Base-by-base conservation (phyloP, 2,797 vertebrate genomes). In the Pteronotus mesoamericanus region DNA sequence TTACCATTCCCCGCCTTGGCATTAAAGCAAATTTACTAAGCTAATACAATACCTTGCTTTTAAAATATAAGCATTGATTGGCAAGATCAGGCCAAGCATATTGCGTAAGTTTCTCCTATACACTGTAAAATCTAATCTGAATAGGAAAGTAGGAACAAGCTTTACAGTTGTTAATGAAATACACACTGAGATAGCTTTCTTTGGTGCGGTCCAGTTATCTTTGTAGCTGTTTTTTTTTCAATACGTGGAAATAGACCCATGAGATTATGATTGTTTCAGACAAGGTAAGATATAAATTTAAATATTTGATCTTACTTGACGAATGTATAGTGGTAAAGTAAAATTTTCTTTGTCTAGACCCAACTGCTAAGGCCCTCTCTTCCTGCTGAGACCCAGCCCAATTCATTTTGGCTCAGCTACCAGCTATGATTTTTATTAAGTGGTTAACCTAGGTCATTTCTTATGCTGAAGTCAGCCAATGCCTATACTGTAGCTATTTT, bases 41-140 rank as follows among this genome's bases (percentile, higher is more conserved):
- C 69, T 88, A 97, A 86, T 55, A 64, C 51, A 80, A 55, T 37
- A 77, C 57, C 42, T 92, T 87, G 15, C 85, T 96, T 92, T 95
- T 83, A 96, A 97, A 89, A 89, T 84, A 46, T 57, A 91, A 86
- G 86, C 82, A 84, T 80, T 61, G 78, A 71, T 91, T 83, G 80
- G 72, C 32, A 53, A 80, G 66, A 59, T 75, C 19, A 48, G 78
- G 78, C 71, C 89, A 94, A 91, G 68, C 19, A 53, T 79, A 53
- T 95, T 95, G 64, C 9, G 0, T 78, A 80, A 95, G 29, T 77
- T 94, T 94, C 82, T 95, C 53, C 74, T 89, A 89, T 93, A 95
- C 86, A 44, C 61, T 94, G 18, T 93, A 12, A 90, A 86, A 72
- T 80, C 87, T 94, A 83, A 80, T 82, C 85, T 68, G 87, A 96